Percentiles rank a stretch among this genome's conserved stretches.
phyloP scores from a whole-genome alignment of 2,888 invertebrate genomes.

The Lasioglossum marginatum region DNA sequence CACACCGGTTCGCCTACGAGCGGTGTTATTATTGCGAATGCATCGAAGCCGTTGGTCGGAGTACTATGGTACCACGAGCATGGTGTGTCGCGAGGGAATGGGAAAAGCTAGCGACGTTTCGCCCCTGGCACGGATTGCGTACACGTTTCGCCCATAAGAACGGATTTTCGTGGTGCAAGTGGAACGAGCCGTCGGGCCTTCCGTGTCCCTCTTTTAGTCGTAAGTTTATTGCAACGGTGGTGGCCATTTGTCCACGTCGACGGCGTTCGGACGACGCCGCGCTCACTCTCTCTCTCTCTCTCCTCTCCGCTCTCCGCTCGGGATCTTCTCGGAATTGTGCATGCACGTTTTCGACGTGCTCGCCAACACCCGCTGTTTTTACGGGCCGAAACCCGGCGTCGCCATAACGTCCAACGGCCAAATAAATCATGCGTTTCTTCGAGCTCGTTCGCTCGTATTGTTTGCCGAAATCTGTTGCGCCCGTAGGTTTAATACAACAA shows the following conservation, averaged over 20 bases:
- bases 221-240: constrained; percentile 66
- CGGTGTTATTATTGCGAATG: constrained; percentile 3
- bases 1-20: not conserved
- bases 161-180: constrained; percentile 54
- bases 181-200: constrained; percentile 42
- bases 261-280: constrained; percentile 30
- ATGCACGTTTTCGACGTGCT: constrained; percentile 39
- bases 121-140: constrained; percentile 37
- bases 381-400: constrained; percentile 13
- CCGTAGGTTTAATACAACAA: not conserved
- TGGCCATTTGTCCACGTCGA: constrained; percentile 67
- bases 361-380: constrained; percentile 31
- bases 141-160: constrained; percentile 52
- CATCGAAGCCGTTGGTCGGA: not conserved
- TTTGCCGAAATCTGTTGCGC: not conserved
- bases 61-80: not conserved
- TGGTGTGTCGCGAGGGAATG: not conserved
- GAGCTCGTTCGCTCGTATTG: not conserved
- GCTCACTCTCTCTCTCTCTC: not conserved
- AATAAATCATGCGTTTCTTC: constrained; percentile 36
- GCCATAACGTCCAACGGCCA: not conserved
- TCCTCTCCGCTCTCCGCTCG: not conserved
- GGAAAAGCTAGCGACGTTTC: constrained; percentile 26
- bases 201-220: constrained; percentile 53
- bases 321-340: constrained; percentile 53